A percentile compares a stretch with the other conserved stretches of the same genome.
phyloP scores from a whole-genome alignment of 1,140 invertebrate species.

The Pemphigus obesinymphae region DNA sequence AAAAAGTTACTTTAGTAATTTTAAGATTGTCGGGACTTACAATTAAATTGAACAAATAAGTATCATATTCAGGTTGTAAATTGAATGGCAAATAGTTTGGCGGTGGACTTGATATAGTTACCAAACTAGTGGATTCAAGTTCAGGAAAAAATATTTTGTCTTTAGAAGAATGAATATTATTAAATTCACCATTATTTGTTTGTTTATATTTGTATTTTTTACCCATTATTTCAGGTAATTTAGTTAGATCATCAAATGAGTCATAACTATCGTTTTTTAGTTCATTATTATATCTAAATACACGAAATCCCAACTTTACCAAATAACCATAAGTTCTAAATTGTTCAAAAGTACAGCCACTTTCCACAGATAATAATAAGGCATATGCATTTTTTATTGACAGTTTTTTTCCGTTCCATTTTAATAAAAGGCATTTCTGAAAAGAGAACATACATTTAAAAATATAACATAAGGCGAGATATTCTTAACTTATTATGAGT shows the following conservation, averaged over 20 bases:
- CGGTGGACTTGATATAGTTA: not conserved
- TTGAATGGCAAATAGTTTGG: not conserved
- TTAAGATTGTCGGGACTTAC: not conserved
- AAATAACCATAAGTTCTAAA: slow-evolving; percentile 62
- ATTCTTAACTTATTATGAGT: no score
- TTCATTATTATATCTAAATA: slow-evolving; percentile 44
- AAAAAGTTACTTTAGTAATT: not conserved
- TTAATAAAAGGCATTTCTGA: slow-evolving; percentile 57
- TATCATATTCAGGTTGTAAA: not conserved
- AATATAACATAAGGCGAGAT: no score
- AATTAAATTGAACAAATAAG: not conserved
- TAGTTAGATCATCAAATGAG: not conserved
- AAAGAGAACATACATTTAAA: slow-evolving; percentile 47
- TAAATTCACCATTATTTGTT: not conserved
- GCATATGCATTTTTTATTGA: slow-evolving; percentile 59
- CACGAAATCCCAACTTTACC: slow-evolving; percentile 56
- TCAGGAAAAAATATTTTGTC: not conserved
- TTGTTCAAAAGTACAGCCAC: slow-evolving; percentile 54
- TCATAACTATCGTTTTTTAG: not conserved
- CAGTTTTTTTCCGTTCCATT: slow-evolving; percentile 48
- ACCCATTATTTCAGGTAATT: not conserved
- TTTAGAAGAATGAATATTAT: not conserved
- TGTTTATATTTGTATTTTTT: not conserved
- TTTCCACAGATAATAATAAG: slow-evolving; percentile 54
- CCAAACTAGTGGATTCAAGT: not conserved